phyloP scores from a whole-genome alignment of 2,888 invertebrate genomes.

The Philonicus albiceps region DNA sequence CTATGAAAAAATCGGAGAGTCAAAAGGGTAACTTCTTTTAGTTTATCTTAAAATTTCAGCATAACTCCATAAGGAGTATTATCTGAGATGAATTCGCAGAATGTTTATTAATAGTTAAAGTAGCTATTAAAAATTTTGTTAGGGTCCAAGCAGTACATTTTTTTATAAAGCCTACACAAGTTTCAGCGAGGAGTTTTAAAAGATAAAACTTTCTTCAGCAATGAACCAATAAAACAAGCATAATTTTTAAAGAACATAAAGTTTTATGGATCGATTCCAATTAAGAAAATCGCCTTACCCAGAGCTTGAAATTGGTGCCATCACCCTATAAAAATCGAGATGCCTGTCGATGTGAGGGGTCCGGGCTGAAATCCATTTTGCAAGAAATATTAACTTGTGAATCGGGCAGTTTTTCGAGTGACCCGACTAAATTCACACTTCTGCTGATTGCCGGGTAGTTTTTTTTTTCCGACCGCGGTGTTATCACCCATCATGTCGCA shows the following conservation, averaged over 20 bases:
- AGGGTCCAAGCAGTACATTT: too few relatives aligned
- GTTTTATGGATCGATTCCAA: neutral
- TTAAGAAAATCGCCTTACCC: neutral
- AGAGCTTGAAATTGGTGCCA: neutral
- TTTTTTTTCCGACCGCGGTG: neutral
- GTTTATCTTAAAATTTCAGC: too few relatives aligned
- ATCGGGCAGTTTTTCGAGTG: neutral
- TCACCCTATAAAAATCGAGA: neutral
- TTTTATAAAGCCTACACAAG: too few relatives aligned
- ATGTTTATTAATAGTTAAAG: too few relatives aligned
- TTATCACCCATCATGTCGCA: neutral
- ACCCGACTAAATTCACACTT: neutral
- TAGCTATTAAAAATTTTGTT: neutral
- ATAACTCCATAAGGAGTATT: too few relatives aligned
- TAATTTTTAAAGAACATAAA: neutral
- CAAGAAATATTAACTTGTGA: neutral
- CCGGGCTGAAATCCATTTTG: neutral
- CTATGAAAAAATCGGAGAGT: too few relatives aligned
- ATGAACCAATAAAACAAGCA: neutral
- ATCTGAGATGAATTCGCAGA: too few relatives aligned
- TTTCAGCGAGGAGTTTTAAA: neutral
- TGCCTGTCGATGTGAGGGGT: neutral
- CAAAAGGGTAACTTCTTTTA: too few relatives aligned
- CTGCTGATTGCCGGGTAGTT: neutral
- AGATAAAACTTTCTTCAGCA: neutral